Conservation (phyloP, 2,888 invertebrate genomes). For the Parthenolecanium corni region DNA sequence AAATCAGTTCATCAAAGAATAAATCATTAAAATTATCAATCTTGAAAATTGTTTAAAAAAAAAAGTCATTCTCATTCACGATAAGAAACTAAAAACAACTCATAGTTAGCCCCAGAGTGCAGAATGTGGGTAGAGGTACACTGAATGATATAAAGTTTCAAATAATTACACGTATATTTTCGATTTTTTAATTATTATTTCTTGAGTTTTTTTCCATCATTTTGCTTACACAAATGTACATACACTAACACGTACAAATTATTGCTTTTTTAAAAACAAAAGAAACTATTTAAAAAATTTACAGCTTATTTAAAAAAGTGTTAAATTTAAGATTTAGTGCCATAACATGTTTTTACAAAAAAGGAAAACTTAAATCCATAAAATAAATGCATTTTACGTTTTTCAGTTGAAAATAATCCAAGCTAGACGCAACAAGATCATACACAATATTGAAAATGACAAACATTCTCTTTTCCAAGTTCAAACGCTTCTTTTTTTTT, state of each 20-base stretch:
- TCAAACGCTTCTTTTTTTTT: not conserved
- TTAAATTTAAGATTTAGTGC: conserved; percentile 24
- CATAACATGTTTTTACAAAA: conserved; percentile 15
- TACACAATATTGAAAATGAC: not conserved
- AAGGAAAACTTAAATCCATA: conserved; percentile 21
- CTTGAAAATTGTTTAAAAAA: not conserved
- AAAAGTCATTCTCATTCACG: not conserved
- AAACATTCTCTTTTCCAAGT: conserved; percentile 3
- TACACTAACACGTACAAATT: conserved; percentile 28
- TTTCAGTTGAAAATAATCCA: not conserved
- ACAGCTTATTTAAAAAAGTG: conserved; percentile 17
- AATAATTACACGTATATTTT: conserved; percentile 23
- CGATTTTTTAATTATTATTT: conserved; percentile 3
- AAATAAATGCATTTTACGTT: conserved; percentile 13
- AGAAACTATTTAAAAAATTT: conserved; percentile 1
- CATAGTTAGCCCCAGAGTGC: conserved; percentile 13
- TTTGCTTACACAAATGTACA: conserved; percentile 13
- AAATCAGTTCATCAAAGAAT: no score
- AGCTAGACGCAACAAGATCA: not conserved
- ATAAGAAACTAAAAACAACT: not conserved
- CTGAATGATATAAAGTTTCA: conserved; percentile 11
- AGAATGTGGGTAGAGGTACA: conserved; percentile 11
- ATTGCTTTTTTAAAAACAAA: conserved; percentile 21
- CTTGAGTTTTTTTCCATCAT: conserved; percentile 9
- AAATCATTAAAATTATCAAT: no score